A percentile compares a stretch with the other conserved stretches of the same genome.
These are phyloP conservation scores for Erebia ligea DNA, from an alignment of 2,888 invertebrate species.

Conservation along the genomic window DNA sequence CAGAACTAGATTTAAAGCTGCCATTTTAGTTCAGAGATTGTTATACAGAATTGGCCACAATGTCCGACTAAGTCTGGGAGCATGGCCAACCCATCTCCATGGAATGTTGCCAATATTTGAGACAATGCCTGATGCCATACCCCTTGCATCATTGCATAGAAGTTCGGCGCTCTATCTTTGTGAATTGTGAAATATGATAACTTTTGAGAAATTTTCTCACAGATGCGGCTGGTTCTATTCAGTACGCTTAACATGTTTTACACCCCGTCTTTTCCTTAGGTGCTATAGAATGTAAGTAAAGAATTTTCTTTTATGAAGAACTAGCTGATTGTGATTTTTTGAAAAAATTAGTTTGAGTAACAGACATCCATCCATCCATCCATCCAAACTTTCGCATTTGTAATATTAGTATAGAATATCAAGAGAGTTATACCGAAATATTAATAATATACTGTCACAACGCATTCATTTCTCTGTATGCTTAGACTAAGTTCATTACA, in stretches of 20 bases:
- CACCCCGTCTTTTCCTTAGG: background rate
- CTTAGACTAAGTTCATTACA: no score
- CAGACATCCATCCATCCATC: no score
- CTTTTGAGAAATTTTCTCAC: slow-evolving; percentile 21
- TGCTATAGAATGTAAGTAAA: background rate
- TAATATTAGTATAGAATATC: no score
- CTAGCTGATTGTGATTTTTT: no score
- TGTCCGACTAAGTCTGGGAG: background rate
- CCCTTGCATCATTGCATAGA: slow-evolving; percentile 25
- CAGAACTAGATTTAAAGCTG: no score
- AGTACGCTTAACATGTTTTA: no score
- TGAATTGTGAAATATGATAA: slow-evolving; percentile 27
- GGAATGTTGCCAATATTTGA: slow-evolving; percentile 30
- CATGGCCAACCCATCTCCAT: background rate
- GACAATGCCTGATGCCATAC: slow-evolving; percentile 25
- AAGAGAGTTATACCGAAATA: slow-evolving; percentile 8
- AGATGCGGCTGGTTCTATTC: slow-evolving; percentile 16
- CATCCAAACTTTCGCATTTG: no score
- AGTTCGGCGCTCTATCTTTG: slow-evolving; percentile 18
- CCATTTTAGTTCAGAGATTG: no score
- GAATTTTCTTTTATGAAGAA: background rate
- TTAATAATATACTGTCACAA: slow-evolving; percentile 13
- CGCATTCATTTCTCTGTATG: slow-evolving; percentile 6
- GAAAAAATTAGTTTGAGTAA: no score
- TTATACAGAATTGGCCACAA: no score